A percentile compares a stretch with the other conserved stretches of the same genome.
These are phyloP conservation scores for Clarias platycephalus DNA, from an alignment of 2,797 vertebrate species.

Conservation along the genomic window DNA sequence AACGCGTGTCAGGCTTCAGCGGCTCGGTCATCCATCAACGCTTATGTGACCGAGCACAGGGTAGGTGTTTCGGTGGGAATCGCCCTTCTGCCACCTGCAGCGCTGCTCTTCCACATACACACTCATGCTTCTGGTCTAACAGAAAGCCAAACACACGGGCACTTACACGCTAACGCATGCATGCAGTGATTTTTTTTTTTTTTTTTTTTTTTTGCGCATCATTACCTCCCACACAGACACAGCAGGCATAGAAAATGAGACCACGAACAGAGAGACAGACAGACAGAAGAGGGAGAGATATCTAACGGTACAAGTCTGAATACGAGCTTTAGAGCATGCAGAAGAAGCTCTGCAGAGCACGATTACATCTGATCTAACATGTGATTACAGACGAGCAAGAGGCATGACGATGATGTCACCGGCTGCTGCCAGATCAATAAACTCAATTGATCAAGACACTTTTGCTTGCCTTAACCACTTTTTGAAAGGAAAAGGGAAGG, in stretches of 20 bases:
- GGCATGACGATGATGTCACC: constrained; percentile 38
- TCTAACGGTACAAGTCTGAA: neutral
- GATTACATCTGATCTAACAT: constrained; percentile 42
- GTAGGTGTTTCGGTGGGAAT: constrained; percentile 16
- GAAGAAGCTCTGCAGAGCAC: constrained; percentile 48
- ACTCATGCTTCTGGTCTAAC: constrained; percentile 31
- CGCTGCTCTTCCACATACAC: constrained; percentile 37
- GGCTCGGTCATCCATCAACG: constrained; percentile 43
- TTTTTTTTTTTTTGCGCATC: constrained; percentile 40
- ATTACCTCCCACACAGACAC: constrained; percentile 42
- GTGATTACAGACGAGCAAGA: constrained; percentile 45
- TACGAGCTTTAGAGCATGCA: constrained; percentile 47
- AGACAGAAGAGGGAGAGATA: constrained; percentile 3
- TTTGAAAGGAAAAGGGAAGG: constrained; percentile 2
- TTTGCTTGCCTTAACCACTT: constrained; percentile 18
- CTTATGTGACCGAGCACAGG: neutral
- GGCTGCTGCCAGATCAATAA: constrained; percentile 61
- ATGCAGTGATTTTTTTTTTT: constrained; percentile 17
- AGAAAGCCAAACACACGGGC: constrained; percentile 4
- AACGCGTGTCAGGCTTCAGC: constrained; percentile 59
- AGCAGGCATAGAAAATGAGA: constrained; percentile 28
- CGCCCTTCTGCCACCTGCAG: constrained; percentile 37
- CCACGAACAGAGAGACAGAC: constrained; percentile 1
- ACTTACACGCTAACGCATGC: constrained; percentile 31
- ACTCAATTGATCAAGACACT: constrained; percentile 61